These are phyloP conservation scores for Phymorhynchus buccinoides DNA, from an alignment of 1,140 invertebrate genomes.

Conservation along the genomic window DNA sequence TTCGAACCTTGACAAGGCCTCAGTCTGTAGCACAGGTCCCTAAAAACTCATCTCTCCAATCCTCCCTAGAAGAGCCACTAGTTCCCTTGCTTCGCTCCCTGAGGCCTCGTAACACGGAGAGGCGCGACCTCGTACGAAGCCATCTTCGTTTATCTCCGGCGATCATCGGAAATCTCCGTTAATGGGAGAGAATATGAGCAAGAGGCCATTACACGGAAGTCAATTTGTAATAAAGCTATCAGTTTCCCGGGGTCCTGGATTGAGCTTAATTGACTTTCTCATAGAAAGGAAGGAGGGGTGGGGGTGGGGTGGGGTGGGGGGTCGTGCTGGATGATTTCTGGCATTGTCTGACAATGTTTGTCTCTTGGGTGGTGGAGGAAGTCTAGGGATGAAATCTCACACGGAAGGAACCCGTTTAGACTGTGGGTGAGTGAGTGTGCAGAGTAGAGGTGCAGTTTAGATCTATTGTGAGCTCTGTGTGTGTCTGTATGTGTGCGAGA, in stretches of 20 bases:
- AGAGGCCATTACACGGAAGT: conserved; percentile 34
- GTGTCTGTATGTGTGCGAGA: too few relatives aligned
- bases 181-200: conserved; percentile 30
- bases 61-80: background rate
- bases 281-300: too few relatives aligned
- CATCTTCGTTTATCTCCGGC: conserved; percentile 42
- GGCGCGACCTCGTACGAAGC: conserved; percentile 30
- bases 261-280: conserved; percentile 29
- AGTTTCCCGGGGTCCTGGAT: conserved; percentile 5
- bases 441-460: background rate
- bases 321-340: conserved; percentile 22
- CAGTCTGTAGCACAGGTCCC: background rate
- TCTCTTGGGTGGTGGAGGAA: background rate
- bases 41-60: conserved; percentile 21
- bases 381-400: too few relatives aligned
- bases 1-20: conserved; percentile 22
- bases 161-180: conserved; percentile 40
- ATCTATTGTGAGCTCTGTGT: too few relatives aligned
- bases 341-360: background rate
- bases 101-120: conserved; percentile 18
- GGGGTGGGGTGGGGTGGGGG: conserved; percentile 6
- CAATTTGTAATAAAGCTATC: conserved; percentile 44
- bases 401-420: too few relatives aligned
- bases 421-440: background rate
- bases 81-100: background rate